These are phyloP conservation scores for Aphelenchoides fujianensis DNA, from an alignment of 1,140 invertebrate species.

Conservation along the genomic window DNA sequence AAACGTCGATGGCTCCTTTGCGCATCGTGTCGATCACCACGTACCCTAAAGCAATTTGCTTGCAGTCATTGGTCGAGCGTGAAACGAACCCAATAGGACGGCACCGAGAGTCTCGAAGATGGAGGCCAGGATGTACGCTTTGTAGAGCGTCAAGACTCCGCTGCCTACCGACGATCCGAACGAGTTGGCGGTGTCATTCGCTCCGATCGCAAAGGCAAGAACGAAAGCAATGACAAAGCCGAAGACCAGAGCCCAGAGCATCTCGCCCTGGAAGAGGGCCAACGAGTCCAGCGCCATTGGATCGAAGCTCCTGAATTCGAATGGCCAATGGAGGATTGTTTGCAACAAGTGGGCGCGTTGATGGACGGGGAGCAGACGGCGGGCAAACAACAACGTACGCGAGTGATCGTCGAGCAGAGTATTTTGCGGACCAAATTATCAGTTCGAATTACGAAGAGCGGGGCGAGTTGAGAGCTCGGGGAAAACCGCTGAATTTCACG, in stretches of 20 bases:
- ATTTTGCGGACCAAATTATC: conserved; percentile 8
- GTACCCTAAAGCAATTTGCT: conserved; percentile 74
- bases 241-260: conserved; percentile 66
- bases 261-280: conserved; percentile 31
- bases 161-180: conserved; percentile 95
- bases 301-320: no score
- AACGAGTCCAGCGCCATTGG: conserved; percentile 16
- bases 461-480: neutral
- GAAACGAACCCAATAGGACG: conserved; percentile 65
- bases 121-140: conserved; percentile 88
- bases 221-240: conserved; percentile 90
- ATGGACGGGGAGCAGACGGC: no score
- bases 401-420: neutral
- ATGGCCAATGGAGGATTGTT: no score
- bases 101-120: conserved; percentile 79
- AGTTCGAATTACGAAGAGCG: conserved; percentile 3
- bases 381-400: no score
- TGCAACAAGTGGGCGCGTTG: no score
- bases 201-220: conserved; percentile 70
- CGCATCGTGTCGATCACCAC: conserved; percentile 97
- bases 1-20: conserved; percentile 85
- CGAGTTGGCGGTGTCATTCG: conserved; percentile 97
- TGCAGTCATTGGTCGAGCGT: no score
- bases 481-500: neutral
- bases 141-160: conserved; percentile 85